A percentile compares a stretch with the other conserved stretches of the same genome.
phyloP scores from a whole-genome alignment of 2,113 vertebrate genomes.

The Ceyx melanurus region DNA sequence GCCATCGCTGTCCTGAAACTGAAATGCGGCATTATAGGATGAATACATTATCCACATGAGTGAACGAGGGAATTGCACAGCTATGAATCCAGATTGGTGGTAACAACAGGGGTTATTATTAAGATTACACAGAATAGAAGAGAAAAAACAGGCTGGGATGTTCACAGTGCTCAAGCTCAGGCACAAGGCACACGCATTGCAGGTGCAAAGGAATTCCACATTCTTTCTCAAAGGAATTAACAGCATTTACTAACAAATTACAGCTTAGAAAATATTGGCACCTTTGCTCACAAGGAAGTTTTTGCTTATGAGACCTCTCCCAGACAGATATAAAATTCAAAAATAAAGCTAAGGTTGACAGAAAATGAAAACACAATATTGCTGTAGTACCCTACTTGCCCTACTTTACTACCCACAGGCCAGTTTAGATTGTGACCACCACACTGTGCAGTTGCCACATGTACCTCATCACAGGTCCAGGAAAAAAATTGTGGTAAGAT shows the following conservation, averaged over 20 bases:
- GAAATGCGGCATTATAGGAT: background rate
- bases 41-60: background rate
- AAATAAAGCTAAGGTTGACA: background rate
- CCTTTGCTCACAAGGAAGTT: background rate
- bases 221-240: background rate
- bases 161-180: background rate
- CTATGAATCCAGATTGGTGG: background rate
- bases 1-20: background rate
- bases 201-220: background rate
- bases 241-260: background rate
- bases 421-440: background rate
- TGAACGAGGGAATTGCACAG: background rate
- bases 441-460: background rate
- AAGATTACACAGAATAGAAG: background rate
- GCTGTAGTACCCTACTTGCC: background rate
- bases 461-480: background rate
- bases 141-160: background rate
- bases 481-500: background rate
- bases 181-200: fast-evolving
- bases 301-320: background rate
- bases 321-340: background rate
- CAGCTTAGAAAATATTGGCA: background rate
- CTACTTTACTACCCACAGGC: background rate
- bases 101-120: background rate
- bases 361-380: background rate